Evolutionary conservation across 2,888 invertebrate genomes (phyloP), one percentile per base, ranked within the genome.

Genomic region (Nipponacmea schrenckii): DNA sequence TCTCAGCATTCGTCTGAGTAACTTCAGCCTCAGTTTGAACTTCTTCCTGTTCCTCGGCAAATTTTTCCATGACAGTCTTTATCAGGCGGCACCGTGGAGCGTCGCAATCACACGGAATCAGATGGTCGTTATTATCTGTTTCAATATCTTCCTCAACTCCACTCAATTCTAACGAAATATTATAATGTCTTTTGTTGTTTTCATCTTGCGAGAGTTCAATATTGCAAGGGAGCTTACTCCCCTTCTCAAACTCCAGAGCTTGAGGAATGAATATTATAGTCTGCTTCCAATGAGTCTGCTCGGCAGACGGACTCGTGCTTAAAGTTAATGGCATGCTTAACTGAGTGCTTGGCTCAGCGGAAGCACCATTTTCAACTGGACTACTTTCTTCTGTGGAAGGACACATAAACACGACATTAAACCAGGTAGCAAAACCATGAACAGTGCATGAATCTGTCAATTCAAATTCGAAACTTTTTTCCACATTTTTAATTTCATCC

Each of bases 211-310:
- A 71, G 24, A 86, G 76, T 5, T 77, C 77, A 15, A 87, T 66
- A 31, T 72, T 75, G 74, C 84, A 85, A 48, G 71, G 72, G 20
- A 87, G 72, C 14, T 56, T 70, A 44, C 86, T 83, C n/a, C 94
- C 95, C 89, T 92, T 90, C 77, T 92, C 92, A 0, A 96, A 92
- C 66, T 91, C 88, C 65, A 94, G 91, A 46, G 94, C 93, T 79
- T 94, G 92, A 76, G 92, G 93, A 17, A 97, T 91, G 84, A 94
- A 94, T 88, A 97, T 96, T 1, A 96, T 92, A 0, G 96, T 96
- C 89, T 97, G 97, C 86, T 96, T 96, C 97, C 97, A 97, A 90
- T 97, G 97, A 0, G 97, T 97, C 27, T 92, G 91, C 0, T 92
- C 91, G 0, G 91, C 90, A 56, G 91, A 90, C 3, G 97, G 96